Evolutionary conservation across 2,888 invertebrate genomes (phyloP).

Genomic region (Sinelater perroti): DNA sequence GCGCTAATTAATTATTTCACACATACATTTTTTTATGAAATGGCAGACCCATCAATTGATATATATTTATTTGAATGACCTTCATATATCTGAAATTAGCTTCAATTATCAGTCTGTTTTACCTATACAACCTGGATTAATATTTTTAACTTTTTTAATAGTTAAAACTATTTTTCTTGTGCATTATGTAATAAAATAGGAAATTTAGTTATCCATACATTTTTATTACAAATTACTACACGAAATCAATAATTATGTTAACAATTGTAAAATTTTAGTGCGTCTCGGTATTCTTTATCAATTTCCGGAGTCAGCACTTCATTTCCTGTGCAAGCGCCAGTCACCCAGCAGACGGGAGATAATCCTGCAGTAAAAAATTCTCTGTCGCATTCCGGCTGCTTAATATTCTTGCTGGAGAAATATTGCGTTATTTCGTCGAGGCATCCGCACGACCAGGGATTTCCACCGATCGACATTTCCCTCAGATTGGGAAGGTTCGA

Average conservation of each 20-base stretch:
- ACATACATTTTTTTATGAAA: no score
- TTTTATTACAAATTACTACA: no score
- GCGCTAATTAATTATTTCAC: no score
- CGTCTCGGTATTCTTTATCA: background rate
- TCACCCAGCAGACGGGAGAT: conserved; percentile 18
- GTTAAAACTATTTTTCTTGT: no score
- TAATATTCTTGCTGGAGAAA: conserved; percentile 10
- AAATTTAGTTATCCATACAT: no score
- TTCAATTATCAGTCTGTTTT: no score
- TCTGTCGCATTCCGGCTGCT: conserved; percentile 26
- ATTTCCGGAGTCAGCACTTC: conserved; percentile 16
- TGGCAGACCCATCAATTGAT: no score
- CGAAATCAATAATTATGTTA: no score
- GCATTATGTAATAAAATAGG: no score
- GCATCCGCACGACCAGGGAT: conserved; percentile 40
- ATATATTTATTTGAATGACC: no score
- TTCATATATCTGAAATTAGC: no score
- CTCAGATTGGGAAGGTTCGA: conserved; percentile 17
- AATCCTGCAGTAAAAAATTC: conserved; percentile 19
- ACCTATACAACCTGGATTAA: background rate
- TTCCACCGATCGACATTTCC: conserved; percentile 35
- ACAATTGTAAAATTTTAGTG: conserved; percentile 2
- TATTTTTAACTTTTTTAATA: background rate
- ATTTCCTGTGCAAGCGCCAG: conserved; percentile 15
- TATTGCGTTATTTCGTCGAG: conserved; percentile 19